Percentiles rank a stretch among this genome's conserved stretches.
Conservation (phyloP, 2,797 vertebrate genomes). For the Margarornis squamiger region DNA sequence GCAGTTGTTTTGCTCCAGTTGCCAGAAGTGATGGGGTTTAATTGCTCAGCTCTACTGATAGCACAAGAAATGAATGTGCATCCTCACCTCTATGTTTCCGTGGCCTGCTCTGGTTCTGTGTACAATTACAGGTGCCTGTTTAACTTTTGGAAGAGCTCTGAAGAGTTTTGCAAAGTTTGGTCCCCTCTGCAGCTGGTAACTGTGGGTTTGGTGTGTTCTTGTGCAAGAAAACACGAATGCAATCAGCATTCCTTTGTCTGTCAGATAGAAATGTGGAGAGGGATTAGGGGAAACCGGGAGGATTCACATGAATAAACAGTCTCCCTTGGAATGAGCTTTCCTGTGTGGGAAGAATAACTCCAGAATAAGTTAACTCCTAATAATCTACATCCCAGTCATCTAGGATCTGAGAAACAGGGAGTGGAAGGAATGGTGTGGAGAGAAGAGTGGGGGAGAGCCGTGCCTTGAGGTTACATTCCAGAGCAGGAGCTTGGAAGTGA, state of each 20-base stretch:
- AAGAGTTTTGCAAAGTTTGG: neutral
- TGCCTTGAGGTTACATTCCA: neutral
- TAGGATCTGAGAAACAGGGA: neutral
- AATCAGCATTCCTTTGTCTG: conserved; percentile 15
- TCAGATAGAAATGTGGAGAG: neutral
- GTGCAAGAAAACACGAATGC: neutral
- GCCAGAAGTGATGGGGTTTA: neutral
- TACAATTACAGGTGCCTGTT: neutral
- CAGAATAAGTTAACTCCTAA: neutral
- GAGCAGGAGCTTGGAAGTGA: neutral
- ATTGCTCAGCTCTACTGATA: neutral
- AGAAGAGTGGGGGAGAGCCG: neutral
- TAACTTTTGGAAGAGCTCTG: neutral
- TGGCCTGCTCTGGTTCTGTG: neutral
- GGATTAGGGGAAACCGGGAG: neutral
- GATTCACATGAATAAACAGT: neutral
- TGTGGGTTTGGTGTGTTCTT: neutral
- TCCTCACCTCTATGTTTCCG: neutral
- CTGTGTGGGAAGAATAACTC: neutral
- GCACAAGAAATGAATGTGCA: neutral
- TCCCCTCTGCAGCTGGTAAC: neutral
- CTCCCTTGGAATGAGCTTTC: neutral
- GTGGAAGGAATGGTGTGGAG: neutral
- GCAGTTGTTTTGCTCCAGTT: neutral
- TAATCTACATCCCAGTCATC: neutral